Base-by-base conservation (phyloP, 2,113 vertebrate genomes). In the Pelodiscus sinensis region DNA sequence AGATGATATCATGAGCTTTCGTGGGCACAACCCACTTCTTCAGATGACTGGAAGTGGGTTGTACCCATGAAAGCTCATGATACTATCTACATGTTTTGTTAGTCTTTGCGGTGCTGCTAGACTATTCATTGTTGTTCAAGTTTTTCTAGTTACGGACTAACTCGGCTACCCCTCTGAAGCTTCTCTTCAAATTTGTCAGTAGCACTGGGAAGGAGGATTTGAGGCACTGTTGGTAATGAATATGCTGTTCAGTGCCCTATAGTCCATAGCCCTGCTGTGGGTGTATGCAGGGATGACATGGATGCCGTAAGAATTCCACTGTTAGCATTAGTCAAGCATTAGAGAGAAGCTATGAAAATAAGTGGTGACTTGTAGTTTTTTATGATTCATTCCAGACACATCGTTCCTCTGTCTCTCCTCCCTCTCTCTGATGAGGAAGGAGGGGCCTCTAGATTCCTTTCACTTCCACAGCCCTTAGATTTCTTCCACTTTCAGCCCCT, bases 201-300 rank as follows among this genome's bases (percentile, higher is more conserved):
- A 95, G 92, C 89, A 91, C 94, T 96, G 95, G 96, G 94, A 96
- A 96, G 93, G 94, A 96, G 96, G 93, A 96, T 96, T 96, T 96
- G 93, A 93, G 94, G 95, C 95, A 80, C 93, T 95, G 96, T 96
- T 89, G 88, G 91, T 95, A 96, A 96, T 90, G 6, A 96, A 93
- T 95, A 81, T 91, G 94, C 91, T 96, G 86, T 91, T 95, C 90
- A 44, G 92, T 97, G 96, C 91, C 92, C 79, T 95, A 94, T 95
- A 94, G 95, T 92, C 87, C 93, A 78, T 95, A 95, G 92, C 89
- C 92, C 94, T 15, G 12, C 94, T 88, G 92, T 96, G 90, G 90
- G 94, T 95, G 96, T 96, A 96, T 96, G 93, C 94, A 95, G 91
- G 90, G 95, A 93, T 97, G 95, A 94, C 94, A 95, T 95, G 95